Percentiles rank a stretch among this genome's conserved stretches.
phyloP scores from a whole-genome alignment of 2,888 invertebrate species.

The Lysandra coridon region DNA sequence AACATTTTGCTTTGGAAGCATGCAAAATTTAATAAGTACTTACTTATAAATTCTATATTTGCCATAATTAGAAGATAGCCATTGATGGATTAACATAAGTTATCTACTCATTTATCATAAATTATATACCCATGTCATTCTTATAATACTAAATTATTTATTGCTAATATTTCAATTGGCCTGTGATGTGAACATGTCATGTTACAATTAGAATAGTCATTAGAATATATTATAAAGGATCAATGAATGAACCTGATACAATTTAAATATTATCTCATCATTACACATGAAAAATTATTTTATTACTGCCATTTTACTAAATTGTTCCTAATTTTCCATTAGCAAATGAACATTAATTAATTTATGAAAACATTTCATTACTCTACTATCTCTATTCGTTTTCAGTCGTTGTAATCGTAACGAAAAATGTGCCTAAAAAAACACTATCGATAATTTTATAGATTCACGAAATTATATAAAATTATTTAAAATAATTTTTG shows the following conservation, averaged over 20 bases:
- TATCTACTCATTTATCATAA: no score
- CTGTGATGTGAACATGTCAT: no score
- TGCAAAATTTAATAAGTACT: no score
- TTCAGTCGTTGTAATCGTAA: slow-evolving; percentile 32
- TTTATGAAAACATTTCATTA: slow-evolving; percentile 1
- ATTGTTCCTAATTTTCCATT: neutral
- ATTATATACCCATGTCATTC: no score
- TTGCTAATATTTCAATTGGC: no score
- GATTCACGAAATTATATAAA: slow-evolving; percentile 48
- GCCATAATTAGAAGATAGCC: no score
- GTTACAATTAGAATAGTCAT: no score
- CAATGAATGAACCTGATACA: neutral
- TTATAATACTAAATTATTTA: no score
- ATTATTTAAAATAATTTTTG: slow-evolving; percentile 49
- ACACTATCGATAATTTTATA: slow-evolving; percentile 49
- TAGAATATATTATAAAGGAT: no score
- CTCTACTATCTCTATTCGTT: neutral
- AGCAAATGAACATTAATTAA: neutral
- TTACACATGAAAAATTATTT: neutral
- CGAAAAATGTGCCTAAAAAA: slow-evolving; percentile 39
- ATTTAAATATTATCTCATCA: neutral
- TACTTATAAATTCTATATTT: no score
- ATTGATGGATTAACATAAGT: no score
- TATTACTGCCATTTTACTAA: neutral
- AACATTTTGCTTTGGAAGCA: no score